Evolutionary conservation across 92 coral and sea anemone genomes (phyloP).

Genomic region (Actinernus sp.): DNA sequence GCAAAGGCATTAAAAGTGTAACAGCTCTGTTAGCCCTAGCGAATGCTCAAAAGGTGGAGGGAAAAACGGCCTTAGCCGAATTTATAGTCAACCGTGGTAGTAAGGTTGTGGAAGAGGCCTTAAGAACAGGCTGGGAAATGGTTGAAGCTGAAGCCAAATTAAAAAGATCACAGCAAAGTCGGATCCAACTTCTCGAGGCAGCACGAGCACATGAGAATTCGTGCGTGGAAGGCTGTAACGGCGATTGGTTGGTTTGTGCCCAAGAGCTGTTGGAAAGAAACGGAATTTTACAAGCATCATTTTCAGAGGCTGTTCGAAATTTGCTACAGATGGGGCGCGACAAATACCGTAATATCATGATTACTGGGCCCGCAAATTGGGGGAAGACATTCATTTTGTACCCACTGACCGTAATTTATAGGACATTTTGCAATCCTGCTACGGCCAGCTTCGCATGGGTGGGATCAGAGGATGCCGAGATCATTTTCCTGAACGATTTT

Average conservation of each 20-base stretch:
- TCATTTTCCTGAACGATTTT: conserved; percentile 49
- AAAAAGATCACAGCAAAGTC: conserved; percentile 26
- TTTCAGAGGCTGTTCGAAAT: not conserved
- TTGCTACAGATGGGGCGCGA: conserved; percentile 35
- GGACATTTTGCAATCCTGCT: conserved; percentile 48
- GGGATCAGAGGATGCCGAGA: conserved; percentile 21
- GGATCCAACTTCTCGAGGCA: conserved; percentile 35
- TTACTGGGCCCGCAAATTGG: conserved; percentile 56
- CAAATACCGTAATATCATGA: conserved; percentile 40
- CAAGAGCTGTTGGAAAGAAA: conserved; percentile 28
- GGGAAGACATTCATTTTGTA: conserved; percentile 43
- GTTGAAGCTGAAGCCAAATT: conserved; percentile 18
- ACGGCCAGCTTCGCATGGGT: conserved; percentile 51
- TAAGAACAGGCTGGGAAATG: conserved; percentile 42
- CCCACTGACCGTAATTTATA: conserved; percentile 23
- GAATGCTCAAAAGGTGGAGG: conserved; percentile 49
- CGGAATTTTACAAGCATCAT: not conserved
- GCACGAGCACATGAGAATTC: not conserved
- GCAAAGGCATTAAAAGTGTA: conserved; percentile 26
- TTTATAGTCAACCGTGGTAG: conserved; percentile 54
- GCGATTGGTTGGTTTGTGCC: conserved; percentile 43
- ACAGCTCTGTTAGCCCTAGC: conserved; percentile 59
- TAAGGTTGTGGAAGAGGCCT: conserved; percentile 33
- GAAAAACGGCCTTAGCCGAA: conserved; percentile 52
- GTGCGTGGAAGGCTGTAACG: conserved; percentile 37